Base-by-base conservation (phyloP, 2,888 invertebrate species). In the Pinctada fucata region DNA sequence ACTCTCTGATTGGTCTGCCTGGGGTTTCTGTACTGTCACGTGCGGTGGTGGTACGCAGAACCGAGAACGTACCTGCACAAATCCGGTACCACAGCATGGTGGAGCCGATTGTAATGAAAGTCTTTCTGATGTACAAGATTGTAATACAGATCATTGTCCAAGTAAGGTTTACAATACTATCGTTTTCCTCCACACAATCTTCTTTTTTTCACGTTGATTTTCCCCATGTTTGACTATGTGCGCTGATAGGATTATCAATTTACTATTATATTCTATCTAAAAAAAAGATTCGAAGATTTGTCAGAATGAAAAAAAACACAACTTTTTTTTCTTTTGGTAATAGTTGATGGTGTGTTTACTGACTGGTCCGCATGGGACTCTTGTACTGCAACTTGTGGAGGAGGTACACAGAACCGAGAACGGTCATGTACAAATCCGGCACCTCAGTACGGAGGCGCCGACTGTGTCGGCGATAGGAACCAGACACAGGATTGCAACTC, bases 81-180 rank as follows among this genome's bases (percentile, higher is more conserved):
- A 89, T 71, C 75, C 69, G 2, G 79, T 76, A 8, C 87, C 87
- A 4, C 64, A 81, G 16, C 77, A 87, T 80, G 87, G 86, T 45
- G 90, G 90, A 6, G 63, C 65, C n/a, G 81, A 83, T 72, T 90
- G 90, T 78, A 65, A 75, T 4, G 88, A 87, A 4, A 75, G 72
- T 4, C 69, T 45, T 13, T 76, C 75, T 10, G 82, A 87, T 10
- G 75, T 72, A 13, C 82, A 81, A 75, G 71, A 67, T 8, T 90
- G 90, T 75, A 88, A 88, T 80, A 84, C 81, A 31, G 78, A 85
- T 3, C 81, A 78, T 4, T 90, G 90, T 78, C 89, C 90, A 79
- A 84, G 90, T 90, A 76, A 83, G 85, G 51, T 16, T 16, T 16
- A 2, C 2, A 63, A n/a, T 63, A n/a, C 2, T n/a, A 31, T 31